Evolutionary conservation across 2,113 vertebrate species (phyloP), one percentile per base, ranked within the genome.

Genomic region (Clarias gariepinus): DNA sequence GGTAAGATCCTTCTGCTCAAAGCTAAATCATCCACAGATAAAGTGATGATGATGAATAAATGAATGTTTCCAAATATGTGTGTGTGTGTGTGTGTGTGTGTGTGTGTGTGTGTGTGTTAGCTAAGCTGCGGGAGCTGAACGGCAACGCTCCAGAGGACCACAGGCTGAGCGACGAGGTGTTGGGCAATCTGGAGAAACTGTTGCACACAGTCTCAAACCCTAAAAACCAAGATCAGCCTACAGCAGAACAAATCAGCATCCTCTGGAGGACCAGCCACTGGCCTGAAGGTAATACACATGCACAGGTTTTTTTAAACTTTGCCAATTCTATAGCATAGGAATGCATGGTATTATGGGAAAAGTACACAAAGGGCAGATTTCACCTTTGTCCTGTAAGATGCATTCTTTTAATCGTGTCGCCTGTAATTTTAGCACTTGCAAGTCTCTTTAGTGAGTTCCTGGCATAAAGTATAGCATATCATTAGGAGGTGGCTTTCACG

Each of bases 211-310:
- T 96, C 19, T 95, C 95, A 85, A 95, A 93, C 83, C 90, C 89
- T 2, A 94, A 94, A 81, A 85, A 78, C 53, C 85, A 91, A 6
- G 95, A 95, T 90, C 93, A 92, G 83, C 95, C 95, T 55, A 97
- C 96, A 8, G 91, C 93, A 55, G 96, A 98, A 73, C 96, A 99
- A 84, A 93, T 99, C 88, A 94, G 94, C 91, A 92, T 96, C 83
- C 95, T 99, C 47, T 97, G 97, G 98, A 99, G 95, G 92, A 96
- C 97, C 53, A 86, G 96, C 84, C 97, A 97, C 89, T 99, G 97
- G 98, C 98, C 98, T 89, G 96, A 98, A 95, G 96, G 96, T 96
- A 95, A 47, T n/a, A 6, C 60, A 71, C 64, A 52, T 4, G 36
- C 10, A 23, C 33, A 47, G 16, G 3, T 30, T 61, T 4, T 15